Evolutionary conservation across 2,888 invertebrate genomes (phyloP).

Genomic region (Hanleya hanleyi): DNA sequence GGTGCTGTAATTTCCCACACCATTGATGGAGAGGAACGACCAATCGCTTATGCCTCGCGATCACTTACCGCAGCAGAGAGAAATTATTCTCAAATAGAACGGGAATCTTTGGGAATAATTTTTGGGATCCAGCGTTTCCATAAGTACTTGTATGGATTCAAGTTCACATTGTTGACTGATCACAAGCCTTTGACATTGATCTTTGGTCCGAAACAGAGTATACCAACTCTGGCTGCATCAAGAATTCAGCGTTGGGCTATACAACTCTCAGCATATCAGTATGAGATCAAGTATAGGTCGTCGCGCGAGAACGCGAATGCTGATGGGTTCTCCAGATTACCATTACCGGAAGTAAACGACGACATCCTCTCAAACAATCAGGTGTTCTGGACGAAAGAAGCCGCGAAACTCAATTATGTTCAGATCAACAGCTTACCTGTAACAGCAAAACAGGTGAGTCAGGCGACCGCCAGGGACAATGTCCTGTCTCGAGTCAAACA

Average conservation of each 20-base stretch:
- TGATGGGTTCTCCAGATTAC: slow-evolving; percentile 55
- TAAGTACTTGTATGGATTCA: slow-evolving; percentile 35
- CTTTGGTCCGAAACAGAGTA: slow-evolving; percentile 33
- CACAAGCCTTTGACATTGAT: slow-evolving; percentile 34
- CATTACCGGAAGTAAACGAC: slow-evolving; percentile 1
- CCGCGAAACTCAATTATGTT: background rate
- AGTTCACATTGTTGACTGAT: slow-evolving; percentile 34
- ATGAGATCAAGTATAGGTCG: slow-evolving; percentile 23
- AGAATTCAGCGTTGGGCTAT: slow-evolving; percentile 65
- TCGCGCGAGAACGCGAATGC: slow-evolving; percentile 49
- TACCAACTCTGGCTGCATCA: slow-evolving; percentile 61
- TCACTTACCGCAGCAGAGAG: slow-evolving; percentile 26
- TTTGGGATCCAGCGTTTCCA: slow-evolving; percentile 35
- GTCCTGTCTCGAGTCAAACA: slow-evolving; percentile 7
- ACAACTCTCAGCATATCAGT: slow-evolving; percentile 27
- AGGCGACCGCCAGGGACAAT: background rate
- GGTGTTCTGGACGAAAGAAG: slow-evolving; percentile 14
- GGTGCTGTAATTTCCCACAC: slow-evolving; percentile 45
- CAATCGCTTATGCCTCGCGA: slow-evolving; percentile 35
- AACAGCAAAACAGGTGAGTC: background rate
- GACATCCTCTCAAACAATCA: background rate
- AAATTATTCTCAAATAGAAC: slow-evolving; percentile 41
- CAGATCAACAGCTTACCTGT: background rate
- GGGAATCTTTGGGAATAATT: slow-evolving; percentile 32
- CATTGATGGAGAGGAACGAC: slow-evolving; percentile 20